Evolutionary conservation across 2,113 vertebrate genomes (phyloP).

Genomic region (Ceuthmochares aereus): DNA sequence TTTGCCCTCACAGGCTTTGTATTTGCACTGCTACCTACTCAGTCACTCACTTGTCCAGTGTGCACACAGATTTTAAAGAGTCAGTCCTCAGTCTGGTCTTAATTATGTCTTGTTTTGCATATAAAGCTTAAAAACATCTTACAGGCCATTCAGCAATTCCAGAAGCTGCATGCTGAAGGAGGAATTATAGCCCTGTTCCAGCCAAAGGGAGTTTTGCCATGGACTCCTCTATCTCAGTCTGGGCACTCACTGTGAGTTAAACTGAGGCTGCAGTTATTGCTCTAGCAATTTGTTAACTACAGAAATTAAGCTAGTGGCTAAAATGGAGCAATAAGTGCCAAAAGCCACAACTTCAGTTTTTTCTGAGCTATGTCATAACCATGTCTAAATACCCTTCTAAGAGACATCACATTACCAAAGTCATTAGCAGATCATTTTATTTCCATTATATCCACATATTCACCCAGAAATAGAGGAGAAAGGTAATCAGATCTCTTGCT

Average conservation of each 20-base stretch:
- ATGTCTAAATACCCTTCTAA: background rate
- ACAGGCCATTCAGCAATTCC: background rate
- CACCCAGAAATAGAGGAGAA: conserved; percentile 16
- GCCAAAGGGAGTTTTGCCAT: background rate
- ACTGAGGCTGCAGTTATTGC: background rate
- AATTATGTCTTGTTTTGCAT: background rate
- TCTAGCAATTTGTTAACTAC: background rate
- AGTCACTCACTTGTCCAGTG: background rate
- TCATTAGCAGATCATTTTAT: conserved; percentile 55
- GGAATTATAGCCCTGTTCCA: background rate
- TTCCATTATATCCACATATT: conserved; percentile 42
- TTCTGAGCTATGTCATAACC: background rate
- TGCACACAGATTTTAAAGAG: background rate
- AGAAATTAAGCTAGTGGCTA: background rate
- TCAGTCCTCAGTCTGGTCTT: background rate
- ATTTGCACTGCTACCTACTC: background rate
- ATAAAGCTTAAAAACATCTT: background rate
- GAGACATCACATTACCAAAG: background rate
- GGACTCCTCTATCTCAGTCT: background rate
- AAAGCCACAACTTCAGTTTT: background rate
- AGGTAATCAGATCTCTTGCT: conserved; percentile 38
- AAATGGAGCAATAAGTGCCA: background rate
- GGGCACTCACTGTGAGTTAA: background rate
- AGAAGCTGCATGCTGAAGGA: background rate
- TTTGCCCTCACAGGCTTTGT: background rate